A percentile compares a stretch with the other conserved stretches of the same genome.
Conservation (phyloP, 2,113 vertebrate species). For the Syrmaticus mikado region DNA sequence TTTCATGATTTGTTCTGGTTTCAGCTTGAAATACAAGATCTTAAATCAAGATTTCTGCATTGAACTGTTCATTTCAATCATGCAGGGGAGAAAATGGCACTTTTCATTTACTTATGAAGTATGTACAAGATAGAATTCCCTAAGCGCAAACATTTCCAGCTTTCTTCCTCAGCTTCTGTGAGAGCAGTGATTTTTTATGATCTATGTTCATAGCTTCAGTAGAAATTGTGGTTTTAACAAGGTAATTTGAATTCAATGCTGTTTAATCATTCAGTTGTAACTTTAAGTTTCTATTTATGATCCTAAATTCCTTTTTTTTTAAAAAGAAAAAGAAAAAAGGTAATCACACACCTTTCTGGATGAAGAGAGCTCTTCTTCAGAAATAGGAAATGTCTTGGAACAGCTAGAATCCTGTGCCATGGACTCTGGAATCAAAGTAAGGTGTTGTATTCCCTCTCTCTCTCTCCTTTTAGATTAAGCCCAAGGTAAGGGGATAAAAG, state of each 20-base stretch:
- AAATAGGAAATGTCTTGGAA: not conserved
- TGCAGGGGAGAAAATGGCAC: not conserved
- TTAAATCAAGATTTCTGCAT: not conserved
- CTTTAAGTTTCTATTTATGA: not conserved
- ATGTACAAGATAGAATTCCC: not conserved
- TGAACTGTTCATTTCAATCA: not conserved
- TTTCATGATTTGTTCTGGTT: not conserved
- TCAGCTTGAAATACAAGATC: not conserved
- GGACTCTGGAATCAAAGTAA: not conserved
- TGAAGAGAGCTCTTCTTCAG: conserved; percentile 1
- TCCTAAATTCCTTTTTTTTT: not conserved
- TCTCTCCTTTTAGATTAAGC: not conserved
- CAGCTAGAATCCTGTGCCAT: not conserved
- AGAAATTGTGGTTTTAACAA: not conserved
- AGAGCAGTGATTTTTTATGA: not conserved
- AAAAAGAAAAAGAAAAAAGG: not conserved
- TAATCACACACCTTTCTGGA: not conserved
- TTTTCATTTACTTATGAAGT: not conserved
- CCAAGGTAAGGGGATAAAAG: not conserved
- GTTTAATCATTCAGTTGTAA: not conserved
- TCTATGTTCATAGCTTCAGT: not conserved
- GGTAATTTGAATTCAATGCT: not conserved
- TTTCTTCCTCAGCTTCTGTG: not conserved
- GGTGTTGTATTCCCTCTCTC: not conserved
- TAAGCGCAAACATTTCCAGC: not conserved